Percentiles rank a stretch among this genome's conserved stretches.
These are phyloP conservation scores for Brienomyrus brachyistius DNA, from an alignment of 2,113 vertebrate species.

Conservation along the genomic window DNA sequence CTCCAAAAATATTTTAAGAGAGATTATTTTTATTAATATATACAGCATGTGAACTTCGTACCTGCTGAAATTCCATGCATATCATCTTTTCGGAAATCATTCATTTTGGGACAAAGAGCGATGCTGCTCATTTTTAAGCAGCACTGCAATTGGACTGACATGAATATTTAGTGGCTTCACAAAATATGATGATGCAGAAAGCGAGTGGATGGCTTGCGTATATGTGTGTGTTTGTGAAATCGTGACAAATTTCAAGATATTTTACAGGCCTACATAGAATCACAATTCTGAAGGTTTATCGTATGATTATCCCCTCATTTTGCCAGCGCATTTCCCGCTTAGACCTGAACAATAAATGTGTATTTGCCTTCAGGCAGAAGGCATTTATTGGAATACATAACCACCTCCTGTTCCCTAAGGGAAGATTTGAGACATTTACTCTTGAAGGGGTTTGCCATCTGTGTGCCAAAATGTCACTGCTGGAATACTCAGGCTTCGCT, in stretches of 20 bases:
- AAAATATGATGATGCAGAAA: neutral
- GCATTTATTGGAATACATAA: neutral
- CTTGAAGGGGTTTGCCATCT: constrained; percentile 2
- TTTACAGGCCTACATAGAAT: neutral
- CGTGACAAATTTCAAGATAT: neutral
- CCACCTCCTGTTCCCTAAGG: neutral
- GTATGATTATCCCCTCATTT: neutral
- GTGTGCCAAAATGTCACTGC: neutral
- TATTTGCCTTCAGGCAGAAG: neutral
- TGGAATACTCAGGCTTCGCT: neutral
- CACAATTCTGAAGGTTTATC: neutral
- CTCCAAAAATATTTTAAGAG: neutral
- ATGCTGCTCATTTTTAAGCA: neutral
- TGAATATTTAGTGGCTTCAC: neutral
- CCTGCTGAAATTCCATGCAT: neutral
- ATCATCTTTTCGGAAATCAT: neutral
- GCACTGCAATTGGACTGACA: neutral
- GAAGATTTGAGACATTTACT: constrained; percentile 6
- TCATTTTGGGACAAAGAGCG: neutral
- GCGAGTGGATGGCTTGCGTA: neutral
- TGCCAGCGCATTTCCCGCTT: neutral
- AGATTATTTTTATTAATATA: constrained; percentile 5
- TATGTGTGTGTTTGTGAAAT: neutral
- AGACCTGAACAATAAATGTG: neutral
- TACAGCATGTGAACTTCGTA: neutral